phyloP scores from a whole-genome alignment of 2,888 invertebrate species.

The Eulithis prunata region DNA sequence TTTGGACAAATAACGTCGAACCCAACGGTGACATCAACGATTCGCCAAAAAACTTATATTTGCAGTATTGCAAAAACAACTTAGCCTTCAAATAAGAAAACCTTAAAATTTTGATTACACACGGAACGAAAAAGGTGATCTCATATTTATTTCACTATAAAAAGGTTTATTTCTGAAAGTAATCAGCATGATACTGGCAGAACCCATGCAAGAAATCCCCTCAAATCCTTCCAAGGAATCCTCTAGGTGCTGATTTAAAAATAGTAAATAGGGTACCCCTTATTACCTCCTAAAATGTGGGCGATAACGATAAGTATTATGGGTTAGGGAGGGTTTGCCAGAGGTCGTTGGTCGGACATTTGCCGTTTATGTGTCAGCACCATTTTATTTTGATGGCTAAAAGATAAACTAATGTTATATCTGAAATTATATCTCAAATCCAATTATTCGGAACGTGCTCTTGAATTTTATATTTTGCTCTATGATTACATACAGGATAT shows the following conservation, averaged over 20 bases:
- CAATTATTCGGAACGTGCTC: constrained; percentile 19
- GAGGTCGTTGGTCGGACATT: constrained; percentile 25
- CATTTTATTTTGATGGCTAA: constrained; percentile 19
- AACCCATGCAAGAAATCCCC: background rate
- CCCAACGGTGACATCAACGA: constrained; percentile 21
- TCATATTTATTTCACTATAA: background rate
- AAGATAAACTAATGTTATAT: constrained; percentile 24
- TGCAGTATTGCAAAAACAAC: constrained; percentile 9
- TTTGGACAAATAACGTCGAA: constrained; percentile 9
- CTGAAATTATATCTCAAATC: constrained; percentile 23
- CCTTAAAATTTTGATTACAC: background rate
- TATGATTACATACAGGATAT: constrained; percentile 11
- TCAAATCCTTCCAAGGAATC: constrained; percentile 1
- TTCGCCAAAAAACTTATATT: constrained; percentile 6
- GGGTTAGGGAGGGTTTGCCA: constrained; percentile 25
- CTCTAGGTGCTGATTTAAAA: constrained; percentile 15
- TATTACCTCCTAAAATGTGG: constrained; percentile 24
- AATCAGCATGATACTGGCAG: background rate
- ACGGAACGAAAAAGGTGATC: background rate
- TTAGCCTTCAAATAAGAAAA: constrained; percentile 3
- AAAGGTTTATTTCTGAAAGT: background rate
- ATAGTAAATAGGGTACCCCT: constrained; percentile 25
- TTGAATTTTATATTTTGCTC: constrained; percentile 10
- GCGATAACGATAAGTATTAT: constrained; percentile 33
- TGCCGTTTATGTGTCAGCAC: constrained; percentile 26